A percentile compares a stretch with the other conserved stretches of the same genome.
Evolutionary conservation across 2,797 vertebrate genomes (phyloP).

Genomic region (Euthynnus affinis): DNA sequence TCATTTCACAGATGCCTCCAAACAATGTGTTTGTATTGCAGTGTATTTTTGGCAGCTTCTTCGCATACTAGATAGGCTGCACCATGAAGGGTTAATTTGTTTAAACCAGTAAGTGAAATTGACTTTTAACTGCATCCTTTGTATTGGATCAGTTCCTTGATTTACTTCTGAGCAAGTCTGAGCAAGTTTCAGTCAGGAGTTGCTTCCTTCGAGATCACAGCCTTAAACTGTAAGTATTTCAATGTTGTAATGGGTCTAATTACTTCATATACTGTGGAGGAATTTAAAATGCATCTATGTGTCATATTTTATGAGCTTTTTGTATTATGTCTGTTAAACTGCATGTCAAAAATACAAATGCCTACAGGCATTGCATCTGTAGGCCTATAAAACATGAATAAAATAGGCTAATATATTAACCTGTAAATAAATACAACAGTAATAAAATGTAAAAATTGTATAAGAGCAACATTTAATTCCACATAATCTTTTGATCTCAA

Average conservation of each 20-base stretch:
- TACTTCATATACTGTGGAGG: neutral
- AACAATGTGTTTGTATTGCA: neutral
- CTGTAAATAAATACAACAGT: no score
- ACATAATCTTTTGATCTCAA: no score
- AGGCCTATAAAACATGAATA: no score
- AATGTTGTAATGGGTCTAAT: no score
- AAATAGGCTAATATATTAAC: no score
- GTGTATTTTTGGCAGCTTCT: neutral
- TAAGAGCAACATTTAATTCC: no score
- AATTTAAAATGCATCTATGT: neutral
- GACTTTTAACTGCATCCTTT: slow-evolving; percentile 24
- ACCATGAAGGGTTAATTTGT: neutral
- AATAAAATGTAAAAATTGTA: no score
- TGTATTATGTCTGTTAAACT: neutral
- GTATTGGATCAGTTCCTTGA: slow-evolving; percentile 31
- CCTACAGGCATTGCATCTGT: no score
- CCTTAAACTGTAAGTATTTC: slow-evolving; percentile 12
- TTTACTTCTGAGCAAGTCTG: neutral
- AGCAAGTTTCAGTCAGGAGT: neutral
- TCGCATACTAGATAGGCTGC: neutral
- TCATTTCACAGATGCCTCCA: neutral
- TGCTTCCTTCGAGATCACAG: neutral
- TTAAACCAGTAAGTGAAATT: neutral
- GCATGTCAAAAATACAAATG: neutral
- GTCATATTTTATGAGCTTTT: neutral